Evolutionary conservation across 2,888 invertebrate species (phyloP).

Genomic region (Gonocerus acuteangulatus): DNA sequence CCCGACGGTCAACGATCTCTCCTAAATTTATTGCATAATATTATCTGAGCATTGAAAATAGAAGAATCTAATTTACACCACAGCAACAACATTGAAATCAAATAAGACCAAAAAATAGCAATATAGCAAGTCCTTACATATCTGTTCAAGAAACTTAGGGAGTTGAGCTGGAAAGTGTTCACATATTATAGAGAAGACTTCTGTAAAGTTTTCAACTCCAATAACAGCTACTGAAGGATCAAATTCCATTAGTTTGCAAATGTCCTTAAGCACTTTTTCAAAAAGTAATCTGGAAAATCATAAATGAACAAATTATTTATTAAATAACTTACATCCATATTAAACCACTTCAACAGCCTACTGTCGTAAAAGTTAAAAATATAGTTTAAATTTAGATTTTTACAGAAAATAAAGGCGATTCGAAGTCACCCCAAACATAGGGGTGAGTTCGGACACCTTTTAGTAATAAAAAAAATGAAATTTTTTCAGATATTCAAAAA

Average conservation of each 20-base stretch:
- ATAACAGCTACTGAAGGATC: slow-evolving; percentile 50
- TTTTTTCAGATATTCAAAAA: too few relatives aligned
- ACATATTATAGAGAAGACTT: slow-evolving; percentile 39
- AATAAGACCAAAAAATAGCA: too few relatives aligned
- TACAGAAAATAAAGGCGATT: too few relatives aligned
- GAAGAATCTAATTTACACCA: too few relatives aligned
- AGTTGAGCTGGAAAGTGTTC: slow-evolving; percentile 43
- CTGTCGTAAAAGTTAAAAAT: neutral
- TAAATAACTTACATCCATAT: neutral
- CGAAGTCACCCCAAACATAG: too few relatives aligned
- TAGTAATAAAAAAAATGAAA: too few relatives aligned
- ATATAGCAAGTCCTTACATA: slow-evolving; percentile 43
- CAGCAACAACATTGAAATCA: too few relatives aligned
- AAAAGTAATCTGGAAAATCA: slow-evolving; percentile 42
- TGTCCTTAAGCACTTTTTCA: slow-evolving; percentile 41
- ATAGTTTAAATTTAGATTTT: too few relatives aligned
- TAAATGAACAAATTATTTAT: neutral
- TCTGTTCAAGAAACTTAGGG: slow-evolving; percentile 43
- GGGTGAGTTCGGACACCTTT: too few relatives aligned
- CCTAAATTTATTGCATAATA: too few relatives aligned
- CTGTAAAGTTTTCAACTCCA: slow-evolving; percentile 51
- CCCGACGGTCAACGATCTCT: too few relatives aligned
- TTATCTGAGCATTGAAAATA: too few relatives aligned
- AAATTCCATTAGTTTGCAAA: slow-evolving; percentile 51
- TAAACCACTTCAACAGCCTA: neutral